Evolutionary conservation across 2,888 invertebrate species (phyloP), one percentile per base, ranked within the genome.

Genomic region (Drosophila kuntzei): DNA sequence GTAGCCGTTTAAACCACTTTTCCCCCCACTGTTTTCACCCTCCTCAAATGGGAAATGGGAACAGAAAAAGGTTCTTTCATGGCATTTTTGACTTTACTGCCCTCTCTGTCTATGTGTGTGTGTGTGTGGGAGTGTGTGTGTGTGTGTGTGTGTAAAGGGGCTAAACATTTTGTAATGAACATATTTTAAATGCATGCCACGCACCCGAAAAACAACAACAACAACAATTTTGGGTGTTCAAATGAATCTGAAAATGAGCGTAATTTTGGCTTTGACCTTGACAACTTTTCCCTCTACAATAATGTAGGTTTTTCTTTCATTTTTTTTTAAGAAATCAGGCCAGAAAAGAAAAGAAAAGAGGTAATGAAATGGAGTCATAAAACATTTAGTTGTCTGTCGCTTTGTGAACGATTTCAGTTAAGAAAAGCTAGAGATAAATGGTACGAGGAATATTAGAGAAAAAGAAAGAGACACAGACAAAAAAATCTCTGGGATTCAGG

Each of bases 101-200:
- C 14, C 25, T 14, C 20, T 49, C 7, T 47, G 1, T 4, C 11
- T 18, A 11, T 32, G 54, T 22, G 22, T 44, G 29, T 27, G 22
- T 7, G 36, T 16, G 18, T 36, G 22, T 29, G 57, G 18, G 34
- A 44, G 29, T 29, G 20, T 11, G 27, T 16, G 37, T 36, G 34
- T 43, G 44, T 41, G n/a, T 49, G 49, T 14, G 37, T 50, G 36
- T 29, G 25, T 55, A 64, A 69, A 72, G 71, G 70, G 78, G 75
- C 59, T 72, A 75, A 72, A 54, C 72, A 81, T 72, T 78, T 79
- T 71, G 80, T 81, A 85, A 85, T 85, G 79, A 85, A 79, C 80
- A 85, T 81, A 85, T 81, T 85, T 81, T 51, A 76, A 81, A 80
- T 80, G 80, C 85, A 80, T 78, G 80, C 85, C 80, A 85, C 85